Percentiles rank a stretch among this genome's conserved stretches.
These are phyloP conservation scores for Nansenia antarctica DNA, from an alignment of 2,113 vertebrate genomes.

Conservation along the genomic window DNA sequence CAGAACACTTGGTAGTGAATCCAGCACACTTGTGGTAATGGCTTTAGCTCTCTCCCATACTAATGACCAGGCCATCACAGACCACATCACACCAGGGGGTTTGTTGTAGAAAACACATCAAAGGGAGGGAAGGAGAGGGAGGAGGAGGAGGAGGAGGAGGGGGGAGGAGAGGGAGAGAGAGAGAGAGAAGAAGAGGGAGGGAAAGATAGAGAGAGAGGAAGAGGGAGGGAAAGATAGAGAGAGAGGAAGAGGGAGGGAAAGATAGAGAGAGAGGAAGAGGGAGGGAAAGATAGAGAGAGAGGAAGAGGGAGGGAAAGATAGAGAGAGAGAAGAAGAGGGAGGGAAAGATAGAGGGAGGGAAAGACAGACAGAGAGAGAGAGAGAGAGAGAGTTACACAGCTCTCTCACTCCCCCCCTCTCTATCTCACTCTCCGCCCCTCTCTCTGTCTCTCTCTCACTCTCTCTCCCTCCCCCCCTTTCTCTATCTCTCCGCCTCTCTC, in stretches of 20 bases:
- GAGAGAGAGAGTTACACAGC: neutral
- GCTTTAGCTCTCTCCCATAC: no score
- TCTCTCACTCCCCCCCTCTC: no score
- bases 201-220: neutral
- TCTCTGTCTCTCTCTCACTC: no score
- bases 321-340: neutral
- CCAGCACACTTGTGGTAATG: no score
- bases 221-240: neutral
- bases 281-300: neutral
- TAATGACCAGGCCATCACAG: no score
- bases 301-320: neutral
- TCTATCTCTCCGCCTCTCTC: no score
- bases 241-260: conserved; percentile 1
- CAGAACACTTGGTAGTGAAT: no score
- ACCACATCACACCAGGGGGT: no score
- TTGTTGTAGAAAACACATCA: no score
- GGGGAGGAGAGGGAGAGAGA: neutral
- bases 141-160: neutral
- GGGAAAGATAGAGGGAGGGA: neutral
- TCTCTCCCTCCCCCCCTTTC: no score
- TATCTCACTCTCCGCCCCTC: neutral
- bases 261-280: neutral
- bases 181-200: neutral
- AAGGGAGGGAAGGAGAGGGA: neutral
- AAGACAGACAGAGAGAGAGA: neutral